Evolutionary conservation across 2,888 invertebrate species (phyloP), one percentile per base, ranked within the genome.

Genomic region (Spodoptera littoralis): DNA sequence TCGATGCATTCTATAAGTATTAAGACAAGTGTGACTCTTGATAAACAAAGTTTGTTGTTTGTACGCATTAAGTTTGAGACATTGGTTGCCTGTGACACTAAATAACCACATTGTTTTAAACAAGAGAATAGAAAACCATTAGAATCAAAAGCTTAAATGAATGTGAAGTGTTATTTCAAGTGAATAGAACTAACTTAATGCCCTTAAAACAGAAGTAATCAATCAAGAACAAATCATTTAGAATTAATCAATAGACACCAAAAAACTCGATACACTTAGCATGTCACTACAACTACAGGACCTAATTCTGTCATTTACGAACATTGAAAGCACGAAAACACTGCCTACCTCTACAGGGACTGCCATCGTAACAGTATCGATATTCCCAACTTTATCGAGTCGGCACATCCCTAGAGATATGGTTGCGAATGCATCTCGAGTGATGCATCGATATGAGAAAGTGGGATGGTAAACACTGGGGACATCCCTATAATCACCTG

Each of bases 401-500:
- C 48, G 43, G 50, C 11, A 36, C 62, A 27, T 73, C 79, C 68
- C 79, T 57, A 58, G 76, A 57, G 79, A 22, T 73, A 86, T 79
- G 88, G 89, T 84, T 82, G 81, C 82, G 87, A 87, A 89, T 92
- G 91, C 91, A 90, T 88, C 85, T 79, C 81, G 59, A 18, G 83
- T 88, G 90, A 89, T 91, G 89, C 88, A 92, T 91, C 87, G 88
- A 86, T 87, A 88, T 86, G 86, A 88, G 88, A 86, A 89, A 90
- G 90, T 85, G 77, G 84, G 83, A 85, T 87, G 72, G 73, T 24
- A 68, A 79, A 71, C 91, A 82, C 88, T 49, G 44, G 90, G 86
- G 92, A 88, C 79, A 77, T 73, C 70, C 65, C 82, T 73, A 85
- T 92, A 90, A 92, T 92, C 90, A 90, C 88, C 84, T 86, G 85